A percentile compares a stretch with the other conserved stretches of the same genome.
Evolutionary conservation across 2,113 vertebrate species (phyloP).

Genomic region (Columba janthina): DNA sequence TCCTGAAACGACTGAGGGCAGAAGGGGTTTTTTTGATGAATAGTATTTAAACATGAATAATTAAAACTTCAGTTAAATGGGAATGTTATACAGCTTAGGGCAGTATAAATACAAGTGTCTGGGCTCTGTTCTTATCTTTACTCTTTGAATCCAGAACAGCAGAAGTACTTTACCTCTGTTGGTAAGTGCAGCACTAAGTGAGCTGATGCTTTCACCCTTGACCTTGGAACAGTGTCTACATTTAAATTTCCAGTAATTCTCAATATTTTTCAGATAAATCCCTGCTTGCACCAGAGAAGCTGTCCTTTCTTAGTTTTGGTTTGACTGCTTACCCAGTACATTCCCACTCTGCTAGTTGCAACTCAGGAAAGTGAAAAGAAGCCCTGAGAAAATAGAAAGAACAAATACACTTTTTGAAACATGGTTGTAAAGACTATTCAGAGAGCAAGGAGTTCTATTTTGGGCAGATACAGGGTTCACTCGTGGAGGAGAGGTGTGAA

Average conservation of each 20-base stretch:
- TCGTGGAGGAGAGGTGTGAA: rapidly evolving
- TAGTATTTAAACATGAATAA: slow-evolving; percentile 10
- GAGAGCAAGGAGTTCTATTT: not conserved
- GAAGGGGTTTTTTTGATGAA: not conserved
- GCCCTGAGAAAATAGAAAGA: not conserved
- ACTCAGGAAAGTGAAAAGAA: not conserved
- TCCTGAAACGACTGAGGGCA: not conserved
- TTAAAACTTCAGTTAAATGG: slow-evolving; percentile 1
- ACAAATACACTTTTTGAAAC: not conserved
- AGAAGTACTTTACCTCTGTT: not conserved
- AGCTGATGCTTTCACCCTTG: not conserved
- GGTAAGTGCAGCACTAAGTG: not conserved
- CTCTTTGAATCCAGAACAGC: not conserved
- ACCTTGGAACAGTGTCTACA: not conserved
- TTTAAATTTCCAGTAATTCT: slow-evolving; percentile 34
- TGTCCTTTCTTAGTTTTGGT: not conserved
- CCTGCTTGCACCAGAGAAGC: not conserved
- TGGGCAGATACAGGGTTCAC: not conserved
- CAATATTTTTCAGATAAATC: not conserved
- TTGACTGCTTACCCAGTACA: not conserved
- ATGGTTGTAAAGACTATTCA: not conserved
- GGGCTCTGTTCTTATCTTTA: not conserved
- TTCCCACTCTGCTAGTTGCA: not conserved
- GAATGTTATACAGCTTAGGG: not conserved
- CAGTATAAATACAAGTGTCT: not conserved